Conservation (phyloP, 2,888 invertebrate species). For the Tridacna gigas region DNA sequence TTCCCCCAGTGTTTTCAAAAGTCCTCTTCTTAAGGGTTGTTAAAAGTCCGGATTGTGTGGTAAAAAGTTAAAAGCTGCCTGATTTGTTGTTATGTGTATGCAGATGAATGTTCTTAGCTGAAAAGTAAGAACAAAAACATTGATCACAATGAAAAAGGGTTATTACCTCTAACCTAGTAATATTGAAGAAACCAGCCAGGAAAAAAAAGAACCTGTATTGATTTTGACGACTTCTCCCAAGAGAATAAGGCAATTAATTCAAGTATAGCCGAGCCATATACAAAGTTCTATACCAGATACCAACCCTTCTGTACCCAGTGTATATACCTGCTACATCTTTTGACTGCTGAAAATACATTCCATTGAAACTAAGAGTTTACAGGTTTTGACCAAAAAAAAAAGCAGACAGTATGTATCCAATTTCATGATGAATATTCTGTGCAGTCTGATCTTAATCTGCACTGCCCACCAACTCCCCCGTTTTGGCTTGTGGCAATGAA, state of each 20-base stretch:
- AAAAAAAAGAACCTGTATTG: slow-evolving; percentile 24
- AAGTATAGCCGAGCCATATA: slow-evolving; percentile 22
- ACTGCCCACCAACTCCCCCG: too few species aligned
- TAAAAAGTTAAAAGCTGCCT: too few species aligned
- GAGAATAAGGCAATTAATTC: slow-evolving; percentile 29
- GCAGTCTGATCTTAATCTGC: too few species aligned
- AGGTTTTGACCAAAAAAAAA: too few species aligned
- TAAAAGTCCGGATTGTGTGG: too few species aligned
- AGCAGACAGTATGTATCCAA: background rate
- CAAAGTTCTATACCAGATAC: too few species aligned
- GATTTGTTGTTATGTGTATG: too few species aligned
- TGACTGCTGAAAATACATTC: too few species aligned
- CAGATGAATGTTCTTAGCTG: background rate
- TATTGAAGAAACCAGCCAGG: slow-evolving; percentile 12
- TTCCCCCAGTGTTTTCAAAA: background rate
- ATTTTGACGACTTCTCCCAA: slow-evolving; percentile 17
- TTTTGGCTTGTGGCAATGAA: too few species aligned
- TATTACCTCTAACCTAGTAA: slow-evolving; percentile 24
- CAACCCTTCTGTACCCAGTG: too few species aligned
- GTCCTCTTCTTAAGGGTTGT: background rate
- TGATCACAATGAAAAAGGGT: slow-evolving; percentile 6
- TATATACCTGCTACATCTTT: too few species aligned
- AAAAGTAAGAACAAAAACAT: background rate
- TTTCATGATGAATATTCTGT: background rate
- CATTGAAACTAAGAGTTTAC: too few species aligned